A percentile compares a stretch with the other conserved stretches of the same genome.
phyloP scores from a whole-genome alignment of 2,797 vertebrate species.

The Euthynnus affinis region DNA sequence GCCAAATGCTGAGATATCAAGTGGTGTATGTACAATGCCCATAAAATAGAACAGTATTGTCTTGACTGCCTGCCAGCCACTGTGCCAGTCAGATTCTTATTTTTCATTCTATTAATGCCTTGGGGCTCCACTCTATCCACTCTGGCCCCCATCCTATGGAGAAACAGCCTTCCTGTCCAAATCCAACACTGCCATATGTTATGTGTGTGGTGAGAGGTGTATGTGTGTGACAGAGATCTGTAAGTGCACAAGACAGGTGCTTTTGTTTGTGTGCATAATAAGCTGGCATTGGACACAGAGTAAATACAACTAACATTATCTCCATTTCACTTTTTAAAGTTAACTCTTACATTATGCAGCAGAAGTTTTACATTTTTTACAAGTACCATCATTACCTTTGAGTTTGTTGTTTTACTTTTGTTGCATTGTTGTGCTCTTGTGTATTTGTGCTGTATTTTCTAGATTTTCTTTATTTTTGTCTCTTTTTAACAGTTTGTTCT shows the following conservation, averaged over 20 bases:
- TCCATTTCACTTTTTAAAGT: background rate
- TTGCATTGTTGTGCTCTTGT: background rate
- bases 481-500: background rate
- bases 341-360: background rate
- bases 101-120: slow-evolving; percentile 51
- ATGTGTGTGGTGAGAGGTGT: slow-evolving; percentile 24
- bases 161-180: slow-evolving; percentile 54
- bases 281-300: slow-evolving; percentile 3
- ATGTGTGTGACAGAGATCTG: slow-evolving; percentile 2
- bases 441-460: background rate
- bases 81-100: slow-evolving; percentile 45
- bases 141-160: slow-evolving; percentile 29
- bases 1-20: slow-evolving; percentile 51
- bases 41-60: slow-evolving; percentile 52
- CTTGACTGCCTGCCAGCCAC: slow-evolving; percentile 37
- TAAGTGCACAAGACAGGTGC: slow-evolving; percentile 1
- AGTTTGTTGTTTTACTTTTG: background rate
- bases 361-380: background rate
- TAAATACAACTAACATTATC: background rate
- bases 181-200: slow-evolving; percentile 48
- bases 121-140: slow-evolving; percentile 20
- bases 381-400: background rate
- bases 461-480: background rate
- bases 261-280: slow-evolving; percentile 24
- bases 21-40: slow-evolving; percentile 35